These are phyloP conservation scores for Stylophora pistillata DNA, from an alignment of 64 coral and sea anemone genomes.

Conservation along the genomic window DNA sequence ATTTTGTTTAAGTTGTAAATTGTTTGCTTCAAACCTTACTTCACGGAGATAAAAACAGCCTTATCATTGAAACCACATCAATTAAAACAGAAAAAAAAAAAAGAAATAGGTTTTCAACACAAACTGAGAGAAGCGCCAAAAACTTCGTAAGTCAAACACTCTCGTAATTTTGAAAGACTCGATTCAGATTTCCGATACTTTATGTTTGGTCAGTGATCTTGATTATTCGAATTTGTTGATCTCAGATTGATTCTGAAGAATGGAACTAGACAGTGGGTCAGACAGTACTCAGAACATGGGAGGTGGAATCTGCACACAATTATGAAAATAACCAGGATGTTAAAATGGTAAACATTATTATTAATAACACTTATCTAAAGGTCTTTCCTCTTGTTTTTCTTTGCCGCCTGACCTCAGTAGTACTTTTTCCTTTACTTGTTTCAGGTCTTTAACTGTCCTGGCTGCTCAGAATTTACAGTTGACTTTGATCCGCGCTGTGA, in stretches of 20 bases:
- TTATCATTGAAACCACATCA: too few species aligned
- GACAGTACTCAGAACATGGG: conserved; percentile 92
- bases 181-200: background rate
- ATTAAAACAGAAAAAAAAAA: too few species aligned
- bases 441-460: conserved; percentile 93
- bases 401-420: background rate
- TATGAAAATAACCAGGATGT: conserved; percentile 97
- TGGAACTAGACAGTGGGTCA: conserved; percentile 85
- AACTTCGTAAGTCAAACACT: too few species aligned
- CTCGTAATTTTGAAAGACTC: too few species aligned
- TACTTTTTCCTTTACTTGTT: background rate
- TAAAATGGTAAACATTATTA: conserved; percentile 61
- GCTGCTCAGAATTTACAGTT: conserved; percentile 91
- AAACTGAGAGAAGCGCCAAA: too few species aligned
- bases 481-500: conserved; percentile 95
- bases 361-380: too few species aligned
- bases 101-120: too few species aligned
- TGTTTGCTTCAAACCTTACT: too few species aligned
- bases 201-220: background rate
- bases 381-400: background rate
- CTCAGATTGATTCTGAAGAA: conserved; percentile 87
- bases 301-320: conserved; percentile 86
- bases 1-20: too few species aligned
- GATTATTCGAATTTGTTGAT: background rate
- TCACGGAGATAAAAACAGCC: too few species aligned